Conservation (phyloP, 2,113 vertebrate genomes). For the Ciconia maguari region DNA sequence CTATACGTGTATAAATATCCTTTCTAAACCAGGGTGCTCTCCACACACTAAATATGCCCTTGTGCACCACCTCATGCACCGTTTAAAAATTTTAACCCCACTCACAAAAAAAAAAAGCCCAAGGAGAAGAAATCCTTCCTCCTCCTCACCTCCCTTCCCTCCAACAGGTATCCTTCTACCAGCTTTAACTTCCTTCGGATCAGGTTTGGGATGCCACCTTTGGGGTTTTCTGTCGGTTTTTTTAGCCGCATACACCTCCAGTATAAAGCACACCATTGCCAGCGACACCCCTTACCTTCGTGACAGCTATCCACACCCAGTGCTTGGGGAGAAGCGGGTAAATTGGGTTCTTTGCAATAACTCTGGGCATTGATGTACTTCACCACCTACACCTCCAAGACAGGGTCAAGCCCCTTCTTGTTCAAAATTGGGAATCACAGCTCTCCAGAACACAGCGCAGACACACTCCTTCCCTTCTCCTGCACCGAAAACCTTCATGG, state of each 20-base stretch:
- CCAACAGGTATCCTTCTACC: background rate
- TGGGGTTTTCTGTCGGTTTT: fast-evolving
- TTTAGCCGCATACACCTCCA: background rate
- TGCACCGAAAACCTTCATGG: background rate
- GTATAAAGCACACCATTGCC: background rate
- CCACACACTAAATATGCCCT: background rate
- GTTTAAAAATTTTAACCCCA: background rate
- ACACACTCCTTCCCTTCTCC: background rate
- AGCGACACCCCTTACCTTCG: background rate
- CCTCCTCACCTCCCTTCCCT: background rate
- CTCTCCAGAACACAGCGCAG: background rate
- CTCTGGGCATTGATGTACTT: background rate
- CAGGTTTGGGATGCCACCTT: background rate
- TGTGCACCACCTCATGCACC: background rate
- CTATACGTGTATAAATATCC: fast-evolving
- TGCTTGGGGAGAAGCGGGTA: background rate
- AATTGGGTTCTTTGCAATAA: background rate
- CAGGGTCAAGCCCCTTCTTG: background rate
- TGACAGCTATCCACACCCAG: background rate
- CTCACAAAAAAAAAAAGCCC: background rate
- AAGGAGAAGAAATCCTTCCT: background rate
- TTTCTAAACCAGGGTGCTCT: background rate
- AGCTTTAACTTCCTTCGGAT: background rate
- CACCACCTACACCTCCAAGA: background rate
- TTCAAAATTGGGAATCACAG: fast-evolving